Percentiles rank a stretch among this genome's conserved stretches.
These are phyloP conservation scores for Anoplolepis gracilipes DNA, from an alignment of 1,140 invertebrate genomes.

Conservation along the genomic window DNA sequence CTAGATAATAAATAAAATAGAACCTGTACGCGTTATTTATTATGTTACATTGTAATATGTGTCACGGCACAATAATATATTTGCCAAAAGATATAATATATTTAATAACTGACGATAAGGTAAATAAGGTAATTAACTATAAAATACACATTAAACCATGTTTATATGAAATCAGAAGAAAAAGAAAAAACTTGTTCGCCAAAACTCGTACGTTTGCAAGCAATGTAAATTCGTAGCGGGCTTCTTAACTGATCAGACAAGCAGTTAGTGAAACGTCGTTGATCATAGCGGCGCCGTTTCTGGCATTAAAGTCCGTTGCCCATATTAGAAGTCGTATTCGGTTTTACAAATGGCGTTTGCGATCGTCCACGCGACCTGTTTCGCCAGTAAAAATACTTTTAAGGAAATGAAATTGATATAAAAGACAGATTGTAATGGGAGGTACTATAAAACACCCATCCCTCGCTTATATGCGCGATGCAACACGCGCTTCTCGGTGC, in stretches of 20 bases:
- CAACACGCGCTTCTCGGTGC: neutral
- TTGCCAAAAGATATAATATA: neutral
- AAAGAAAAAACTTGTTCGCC: neutral
- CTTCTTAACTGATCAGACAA: conserved; percentile 26
- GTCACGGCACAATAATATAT: neutral
- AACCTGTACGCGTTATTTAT: neutral
- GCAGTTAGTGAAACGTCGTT: conserved; percentile 59
- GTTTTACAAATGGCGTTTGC: conserved; percentile 67
- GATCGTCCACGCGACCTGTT: conserved; percentile 37
- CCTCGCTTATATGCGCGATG: neutral
- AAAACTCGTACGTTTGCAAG: neutral
- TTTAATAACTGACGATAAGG: neutral
- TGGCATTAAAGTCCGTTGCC: conserved; percentile 66
- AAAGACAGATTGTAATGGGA: conserved; percentile 68
- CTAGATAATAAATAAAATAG: too few relatives aligned
- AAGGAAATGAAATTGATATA: conserved; percentile 79
- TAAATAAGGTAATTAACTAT: neutral
- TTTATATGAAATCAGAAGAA: neutral
- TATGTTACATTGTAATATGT: neutral
- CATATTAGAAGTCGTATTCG: conserved; percentile 57
- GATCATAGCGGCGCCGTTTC: conserved; percentile 64
- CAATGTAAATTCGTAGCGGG: conserved; percentile 6
- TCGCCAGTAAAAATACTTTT: conserved; percentile 77
- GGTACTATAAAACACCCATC: conserved; percentile 53
- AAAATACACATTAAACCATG: neutral